Evolutionary conservation across 2,797 vertebrate species (phyloP).

Genomic region (Phataginus tricuspis): DNA sequence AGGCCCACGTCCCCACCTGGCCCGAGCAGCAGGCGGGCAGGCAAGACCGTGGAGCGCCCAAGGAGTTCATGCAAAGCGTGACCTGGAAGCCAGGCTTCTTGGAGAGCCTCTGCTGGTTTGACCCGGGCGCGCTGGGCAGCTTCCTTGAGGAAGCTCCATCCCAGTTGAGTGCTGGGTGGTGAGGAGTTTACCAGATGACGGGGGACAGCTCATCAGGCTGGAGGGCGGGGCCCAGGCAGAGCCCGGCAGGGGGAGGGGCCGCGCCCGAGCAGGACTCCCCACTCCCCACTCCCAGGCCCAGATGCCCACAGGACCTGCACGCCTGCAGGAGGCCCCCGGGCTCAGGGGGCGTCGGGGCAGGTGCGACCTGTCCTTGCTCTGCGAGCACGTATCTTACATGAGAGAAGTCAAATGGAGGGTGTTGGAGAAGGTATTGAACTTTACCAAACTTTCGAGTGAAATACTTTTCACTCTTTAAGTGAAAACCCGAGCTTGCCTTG

Average conservation of each 20-base stretch:
- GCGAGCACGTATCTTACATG: too few species aligned
- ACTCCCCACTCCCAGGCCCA: too few species aligned
- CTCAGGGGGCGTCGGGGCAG: rapidly evolving
- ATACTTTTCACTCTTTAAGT: background rate
- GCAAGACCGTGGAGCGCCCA: too few species aligned
- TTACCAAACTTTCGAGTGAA: background rate
- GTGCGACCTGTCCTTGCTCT: background rate
- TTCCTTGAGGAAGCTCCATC: too few species aligned
- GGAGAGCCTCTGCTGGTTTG: rapidly evolving
- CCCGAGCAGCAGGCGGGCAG: too few species aligned
- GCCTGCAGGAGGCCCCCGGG: rapidly evolving
- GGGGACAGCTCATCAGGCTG: background rate
- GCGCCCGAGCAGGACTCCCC: too few species aligned
- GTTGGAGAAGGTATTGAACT: background rate
- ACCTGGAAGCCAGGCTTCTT: too few species aligned
- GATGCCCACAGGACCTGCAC: background rate
- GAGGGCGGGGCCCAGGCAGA: rapidly evolving
- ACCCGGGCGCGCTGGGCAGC: background rate
- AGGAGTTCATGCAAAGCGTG: too few species aligned
- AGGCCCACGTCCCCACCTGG: too few species aligned
- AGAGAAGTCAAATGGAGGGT: background rate
- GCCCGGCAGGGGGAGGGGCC: background rate
- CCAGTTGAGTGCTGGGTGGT: rapidly evolving
- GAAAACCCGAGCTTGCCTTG: background rate
- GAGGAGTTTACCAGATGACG: too few species aligned